A percentile compares a stretch with the other conserved stretches of the same genome.
Evolutionary conservation across 2,888 invertebrate species (phyloP).

Genomic region (Alloscopus bannaensis): DNA sequence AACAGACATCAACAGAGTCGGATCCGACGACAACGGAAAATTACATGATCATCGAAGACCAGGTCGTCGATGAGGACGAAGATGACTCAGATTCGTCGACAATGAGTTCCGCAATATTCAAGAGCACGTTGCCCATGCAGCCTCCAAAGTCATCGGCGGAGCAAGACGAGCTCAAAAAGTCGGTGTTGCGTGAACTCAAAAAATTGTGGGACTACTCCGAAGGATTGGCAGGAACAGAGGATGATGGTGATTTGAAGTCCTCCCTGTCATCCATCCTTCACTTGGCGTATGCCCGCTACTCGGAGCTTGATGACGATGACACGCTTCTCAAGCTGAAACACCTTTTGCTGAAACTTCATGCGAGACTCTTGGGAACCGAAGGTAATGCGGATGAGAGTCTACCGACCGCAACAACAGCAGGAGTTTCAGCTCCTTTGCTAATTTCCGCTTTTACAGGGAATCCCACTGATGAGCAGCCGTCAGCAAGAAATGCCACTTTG

Average conservation of each 20-base stretch:
- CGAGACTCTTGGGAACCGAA: constrained; percentile 51
- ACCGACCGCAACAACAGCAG: constrained; percentile 27
- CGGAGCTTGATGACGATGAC: constrained; percentile 63
- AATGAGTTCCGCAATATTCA: constrained; percentile 30
- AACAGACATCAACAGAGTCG: constrained; percentile 17
- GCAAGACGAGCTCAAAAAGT: constrained; percentile 67
- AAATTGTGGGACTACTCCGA: constrained; percentile 68
- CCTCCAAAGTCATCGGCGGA: constrained; percentile 55
- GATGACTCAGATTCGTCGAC: constrained; percentile 40
- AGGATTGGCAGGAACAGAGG: constrained; percentile 54
- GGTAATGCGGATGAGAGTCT: constrained; percentile 31
- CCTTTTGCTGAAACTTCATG: constrained; percentile 62
- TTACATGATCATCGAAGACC: constrained; percentile 50
- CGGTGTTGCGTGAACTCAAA: constrained; percentile 66
- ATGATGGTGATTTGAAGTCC: constrained; percentile 50
- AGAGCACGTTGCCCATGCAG: constrained; percentile 52
- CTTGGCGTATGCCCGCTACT: constrained; percentile 68
- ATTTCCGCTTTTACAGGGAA: not conserved
- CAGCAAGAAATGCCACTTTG: no score
- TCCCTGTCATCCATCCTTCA: constrained; percentile 68
- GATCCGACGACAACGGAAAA: constrained; percentile 38
- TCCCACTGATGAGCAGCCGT: not conserved
- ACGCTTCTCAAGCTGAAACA: constrained; percentile 63
- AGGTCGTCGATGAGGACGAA: constrained; percentile 38
- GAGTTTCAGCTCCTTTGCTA: constrained; percentile 16